A percentile compares a stretch with the other conserved stretches of the same genome.
Conservation (phyloP, 2,113 vertebrate species). For the Sula dactylatra region DNA sequence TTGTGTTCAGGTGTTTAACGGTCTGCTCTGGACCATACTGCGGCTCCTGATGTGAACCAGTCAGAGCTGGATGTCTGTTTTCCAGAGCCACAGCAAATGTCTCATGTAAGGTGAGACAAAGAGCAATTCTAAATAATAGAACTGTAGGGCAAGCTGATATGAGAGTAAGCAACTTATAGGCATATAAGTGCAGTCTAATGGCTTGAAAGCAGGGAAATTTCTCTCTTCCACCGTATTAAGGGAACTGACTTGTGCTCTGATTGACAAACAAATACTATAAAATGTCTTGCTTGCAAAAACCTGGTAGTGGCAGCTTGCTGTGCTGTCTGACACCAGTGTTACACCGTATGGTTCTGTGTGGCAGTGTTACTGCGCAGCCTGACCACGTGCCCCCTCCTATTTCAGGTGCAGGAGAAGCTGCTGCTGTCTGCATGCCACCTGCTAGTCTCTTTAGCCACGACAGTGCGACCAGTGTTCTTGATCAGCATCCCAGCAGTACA, state of each 20-base stretch:
- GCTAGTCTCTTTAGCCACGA: conserved; percentile 91
- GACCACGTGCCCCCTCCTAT: not conserved
- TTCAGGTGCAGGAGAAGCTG: conserved; percentile 94
- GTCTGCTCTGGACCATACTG: not conserved
- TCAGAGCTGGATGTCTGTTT: not conserved
- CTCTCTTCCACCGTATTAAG: not conserved
- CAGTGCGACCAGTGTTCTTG: conserved; percentile 92
- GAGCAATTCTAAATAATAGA: not conserved
- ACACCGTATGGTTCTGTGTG: not conserved
- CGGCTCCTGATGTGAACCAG: not conserved
- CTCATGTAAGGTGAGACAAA: not conserved
- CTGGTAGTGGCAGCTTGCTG: not conserved
- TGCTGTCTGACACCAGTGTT: not conserved
- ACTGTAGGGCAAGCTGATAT: not conserved
- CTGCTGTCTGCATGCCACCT: conserved; percentile 92
- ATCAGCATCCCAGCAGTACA: conserved; percentile 90
- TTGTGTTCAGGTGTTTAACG: not conserved
- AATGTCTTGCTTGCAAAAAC: not conserved
- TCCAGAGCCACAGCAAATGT: not conserved
- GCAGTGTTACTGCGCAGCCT: not conserved
- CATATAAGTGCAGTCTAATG: not conserved
- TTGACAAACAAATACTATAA: not conserved
- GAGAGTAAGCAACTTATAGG: not conserved
- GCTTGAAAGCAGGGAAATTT: not conserved
- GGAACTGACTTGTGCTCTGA: not conserved